A percentile compares a stretch with the other conserved stretches of the same genome.
Evolutionary conservation across 2,797 vertebrate genomes (phyloP).

Genomic region (Tarsius wallacei): DNA sequence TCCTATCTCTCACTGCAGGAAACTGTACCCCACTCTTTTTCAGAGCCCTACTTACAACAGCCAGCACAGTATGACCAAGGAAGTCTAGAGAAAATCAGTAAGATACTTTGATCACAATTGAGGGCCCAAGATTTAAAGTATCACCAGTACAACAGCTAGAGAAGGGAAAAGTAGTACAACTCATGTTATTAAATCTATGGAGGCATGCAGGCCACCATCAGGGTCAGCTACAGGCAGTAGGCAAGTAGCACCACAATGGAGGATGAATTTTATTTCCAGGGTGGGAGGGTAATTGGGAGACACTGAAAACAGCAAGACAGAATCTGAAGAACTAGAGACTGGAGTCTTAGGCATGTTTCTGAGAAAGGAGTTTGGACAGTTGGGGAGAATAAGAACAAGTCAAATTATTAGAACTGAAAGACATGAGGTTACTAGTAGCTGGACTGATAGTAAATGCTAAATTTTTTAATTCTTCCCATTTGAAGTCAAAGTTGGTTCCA

Average conservation of each 20-base stretch:
- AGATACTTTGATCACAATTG: background rate
- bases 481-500: background rate
- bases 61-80: background rate
- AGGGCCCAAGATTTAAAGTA: slow-evolving; percentile 20
- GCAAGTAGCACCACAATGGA: rapidly evolving
- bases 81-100: background rate
- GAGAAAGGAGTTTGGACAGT: background rate
- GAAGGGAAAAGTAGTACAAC: background rate
- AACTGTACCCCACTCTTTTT: background rate
- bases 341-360: background rate
- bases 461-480: background rate
- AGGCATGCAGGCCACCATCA: background rate
- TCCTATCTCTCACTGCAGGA: background rate
- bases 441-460: background rate
- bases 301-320: background rate
- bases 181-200: background rate
- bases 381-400: background rate
- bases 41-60: background rate
- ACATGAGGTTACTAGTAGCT: background rate
- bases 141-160: background rate
- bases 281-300: background rate
- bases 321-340: background rate
- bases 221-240: background rate
- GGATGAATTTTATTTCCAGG: background rate
- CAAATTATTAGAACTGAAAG: background rate